A percentile compares a stretch with the other conserved stretches of the same genome.
Conservation (phyloP, 2,797 vertebrate species). For the Sebastiscus albofasciatus region DNA sequence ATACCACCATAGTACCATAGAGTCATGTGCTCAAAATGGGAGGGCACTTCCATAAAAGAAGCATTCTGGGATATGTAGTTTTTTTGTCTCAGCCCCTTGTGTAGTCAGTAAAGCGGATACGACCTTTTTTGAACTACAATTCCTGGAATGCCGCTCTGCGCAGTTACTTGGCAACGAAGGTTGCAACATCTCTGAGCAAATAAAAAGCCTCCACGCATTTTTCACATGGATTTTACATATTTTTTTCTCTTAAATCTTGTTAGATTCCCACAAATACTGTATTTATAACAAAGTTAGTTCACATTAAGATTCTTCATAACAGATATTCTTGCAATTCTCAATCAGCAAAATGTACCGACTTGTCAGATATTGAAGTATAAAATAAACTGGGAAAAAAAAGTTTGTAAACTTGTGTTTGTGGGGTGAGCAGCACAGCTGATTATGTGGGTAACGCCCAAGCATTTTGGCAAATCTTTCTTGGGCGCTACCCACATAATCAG, state of each 20-base stretch:
- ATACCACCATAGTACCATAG: neutral
- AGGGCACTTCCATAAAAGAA: neutral
- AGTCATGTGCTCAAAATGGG: constrained; percentile 63
- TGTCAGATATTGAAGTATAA: neutral
- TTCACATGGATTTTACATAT: too few relatives aligned
- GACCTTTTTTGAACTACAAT: constrained; percentile 66
- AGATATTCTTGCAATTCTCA: neutral
- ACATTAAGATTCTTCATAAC: neutral
- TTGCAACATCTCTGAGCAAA: constrained; percentile 67
- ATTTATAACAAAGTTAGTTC: neutral
- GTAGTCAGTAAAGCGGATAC: fast-evolving
- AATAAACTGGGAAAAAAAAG: too few relatives aligned
- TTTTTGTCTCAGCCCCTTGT: fast-evolving
- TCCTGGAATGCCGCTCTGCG: constrained; percentile 17
- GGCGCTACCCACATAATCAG: too few relatives aligned
- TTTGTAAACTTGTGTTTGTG: too few relatives aligned
- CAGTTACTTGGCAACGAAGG: constrained; percentile 60
- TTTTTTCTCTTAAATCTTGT: neutral
- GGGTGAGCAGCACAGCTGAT: too few relatives aligned
- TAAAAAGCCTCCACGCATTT: constrained; percentile 78
- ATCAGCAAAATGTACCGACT: neutral
- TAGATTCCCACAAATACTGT: neutral
- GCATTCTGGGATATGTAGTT: constrained; percentile 77
- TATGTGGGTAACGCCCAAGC: too few relatives aligned
- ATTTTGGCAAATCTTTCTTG: too few relatives aligned